These are phyloP conservation scores for Vanessa tameamea DNA, from an alignment of 1,140 invertebrate genomes.

Conservation along the genomic window DNA sequence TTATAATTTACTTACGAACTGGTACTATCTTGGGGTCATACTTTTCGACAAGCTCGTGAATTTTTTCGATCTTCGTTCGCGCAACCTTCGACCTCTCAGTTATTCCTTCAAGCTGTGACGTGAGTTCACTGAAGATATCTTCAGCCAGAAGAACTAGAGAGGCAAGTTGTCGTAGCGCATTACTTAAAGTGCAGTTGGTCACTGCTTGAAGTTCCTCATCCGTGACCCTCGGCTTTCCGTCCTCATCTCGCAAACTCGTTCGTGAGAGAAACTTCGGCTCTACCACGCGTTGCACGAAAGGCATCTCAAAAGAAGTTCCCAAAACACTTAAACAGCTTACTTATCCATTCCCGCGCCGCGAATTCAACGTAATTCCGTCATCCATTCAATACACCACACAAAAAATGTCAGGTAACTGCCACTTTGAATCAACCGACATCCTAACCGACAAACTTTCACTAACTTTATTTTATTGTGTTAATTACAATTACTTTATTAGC, in stretches of 20 bases:
- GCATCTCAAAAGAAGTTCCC: slow-evolving; percentile 81
- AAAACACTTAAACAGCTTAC: slow-evolving; percentile 60
- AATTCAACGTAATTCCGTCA: slow-evolving; percentile 76
- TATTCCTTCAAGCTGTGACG: slow-evolving; percentile 85
- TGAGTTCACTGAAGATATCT: slow-evolving; percentile 88
- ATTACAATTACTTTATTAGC: slow-evolving; percentile 34
- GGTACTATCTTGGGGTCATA: slow-evolving; percentile 90
- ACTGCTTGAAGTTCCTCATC: slow-evolving; percentile 88
- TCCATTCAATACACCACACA: slow-evolving; percentile 79
- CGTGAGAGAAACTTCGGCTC: slow-evolving; percentile 86
- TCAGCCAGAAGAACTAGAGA: slow-evolving; percentile 88
- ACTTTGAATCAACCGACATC: slow-evolving; percentile 80
- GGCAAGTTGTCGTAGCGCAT: slow-evolving; percentile 88
- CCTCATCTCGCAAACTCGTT: slow-evolving; percentile 81
- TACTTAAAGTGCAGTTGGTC: slow-evolving; percentile 88
- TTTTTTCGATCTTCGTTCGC: slow-evolving; percentile 82
- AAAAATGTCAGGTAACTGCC: slow-evolving; percentile 80
- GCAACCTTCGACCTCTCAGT: slow-evolving; percentile 84
- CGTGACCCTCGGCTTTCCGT: slow-evolving; percentile 81
- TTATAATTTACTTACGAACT: slow-evolving; percentile 88
- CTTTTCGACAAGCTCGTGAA: slow-evolving; percentile 83
- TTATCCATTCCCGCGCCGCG: slow-evolving; percentile 70
- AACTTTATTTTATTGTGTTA: slow-evolving; percentile 44
- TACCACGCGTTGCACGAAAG: slow-evolving; percentile 86
- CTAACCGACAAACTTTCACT: slow-evolving; percentile 70